Evolutionary conservation across 2,888 invertebrate species (phyloP), one percentile per base, ranked within the genome.

Genomic region (Myathropa florea): DNA sequence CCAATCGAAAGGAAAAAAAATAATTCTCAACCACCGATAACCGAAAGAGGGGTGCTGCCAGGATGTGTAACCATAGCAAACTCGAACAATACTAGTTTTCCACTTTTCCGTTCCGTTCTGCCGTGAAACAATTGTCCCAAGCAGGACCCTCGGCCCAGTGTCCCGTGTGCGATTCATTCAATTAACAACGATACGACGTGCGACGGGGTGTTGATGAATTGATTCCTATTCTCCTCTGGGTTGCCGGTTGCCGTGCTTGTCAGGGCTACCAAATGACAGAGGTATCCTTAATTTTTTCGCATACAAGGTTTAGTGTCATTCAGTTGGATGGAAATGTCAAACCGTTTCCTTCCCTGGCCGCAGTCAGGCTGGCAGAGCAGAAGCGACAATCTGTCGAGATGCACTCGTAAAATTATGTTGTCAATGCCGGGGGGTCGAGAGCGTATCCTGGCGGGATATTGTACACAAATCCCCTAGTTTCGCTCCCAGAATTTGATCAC

Each of bases 161-260:
- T 73, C 24, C 72, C 26, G 33, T 65, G 77, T 72, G 10, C n/a
- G 46, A 53, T 53, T 18, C 75, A 86, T 83, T 86, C 86, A 86
- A 86, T 86, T 86, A 78, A 86, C 78, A 85, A 70, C 67, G 77
- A 82, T 18, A n/a, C 46, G 18, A 6, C 46, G 46, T 71, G 67
- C 76, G 76, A 73, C 78, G 73, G 86, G 73, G 86, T 86, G 86
- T 86, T 86, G 83, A 86, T 86, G 75, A 86, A 86, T 86, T 86
- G 85, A 86, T 86, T 83, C 59, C 67, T 39, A n/a, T 39, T 57
- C 53, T 55, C 65, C 65, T 36, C 36, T n/a, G n/a, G n/a, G n/a
- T n/a, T 64, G 64, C n/a, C 6, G 18, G 2, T 23, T 46, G 26
- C 18, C 57, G 67, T 79, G 80, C 68, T 79, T 72, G 73, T 46